Percentiles rank a stretch among this genome's conserved stretches.
These are phyloP conservation scores for Chamaetylas fuelleborni DNA, from an alignment of 2,113 vertebrate genomes.

Conservation along the genomic window DNA sequence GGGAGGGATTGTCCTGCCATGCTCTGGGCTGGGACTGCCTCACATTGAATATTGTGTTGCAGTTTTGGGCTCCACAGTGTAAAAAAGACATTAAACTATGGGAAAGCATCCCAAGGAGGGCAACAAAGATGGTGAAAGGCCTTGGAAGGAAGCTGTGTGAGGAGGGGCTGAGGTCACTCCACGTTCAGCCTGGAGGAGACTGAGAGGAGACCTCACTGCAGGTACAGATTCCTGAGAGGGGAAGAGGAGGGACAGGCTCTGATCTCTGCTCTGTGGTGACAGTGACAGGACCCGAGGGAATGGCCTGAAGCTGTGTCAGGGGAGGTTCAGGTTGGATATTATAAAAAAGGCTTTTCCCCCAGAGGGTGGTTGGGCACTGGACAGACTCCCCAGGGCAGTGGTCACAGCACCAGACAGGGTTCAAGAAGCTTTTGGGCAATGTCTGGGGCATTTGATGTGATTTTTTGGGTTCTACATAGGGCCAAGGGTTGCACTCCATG, in stretches of 20 bases:
- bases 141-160: not conserved
- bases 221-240: not conserved
- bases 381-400: no score
- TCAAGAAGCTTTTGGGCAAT: not conserved
- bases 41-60: rapidly evolving
- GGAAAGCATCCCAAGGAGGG: rapidly evolving
- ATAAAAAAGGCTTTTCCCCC: not conserved
- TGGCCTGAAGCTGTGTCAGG: not conserved
- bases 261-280: not conserved
- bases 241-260: rapidly evolving
- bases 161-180: rapidly evolving
- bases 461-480: not conserved
- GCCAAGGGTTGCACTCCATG: no score
- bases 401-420: not conserved
- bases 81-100: not conserved
- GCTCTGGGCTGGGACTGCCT: rapidly evolving
- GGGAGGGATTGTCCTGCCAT: not conserved
- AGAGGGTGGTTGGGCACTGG: not conserved
- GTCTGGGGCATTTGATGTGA: not conserved
- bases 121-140: not conserved
- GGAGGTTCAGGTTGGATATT: not conserved
- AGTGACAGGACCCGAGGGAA: not conserved
- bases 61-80: rapidly evolving
- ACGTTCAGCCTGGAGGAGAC: not conserved
- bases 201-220: not conserved